These are phyloP conservation scores for Rosalia funebris DNA, from an alignment of 2,888 invertebrate species.

Conservation along the genomic window DNA sequence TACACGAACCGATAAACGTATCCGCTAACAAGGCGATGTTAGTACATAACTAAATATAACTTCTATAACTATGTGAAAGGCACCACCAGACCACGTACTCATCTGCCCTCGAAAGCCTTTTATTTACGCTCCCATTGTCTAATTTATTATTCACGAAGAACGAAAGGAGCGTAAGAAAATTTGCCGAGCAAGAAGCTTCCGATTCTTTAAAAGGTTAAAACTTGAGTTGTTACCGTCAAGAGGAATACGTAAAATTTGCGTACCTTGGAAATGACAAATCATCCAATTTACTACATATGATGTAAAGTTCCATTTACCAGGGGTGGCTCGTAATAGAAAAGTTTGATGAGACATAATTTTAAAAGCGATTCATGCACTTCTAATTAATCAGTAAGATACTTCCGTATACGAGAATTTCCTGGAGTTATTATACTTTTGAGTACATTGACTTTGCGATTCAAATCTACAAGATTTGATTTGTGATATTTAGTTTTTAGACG, in stretches of 20 bases:
- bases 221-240: constrained; percentile 5
- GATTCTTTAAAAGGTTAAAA: constrained; percentile 12
- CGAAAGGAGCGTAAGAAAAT: constrained; percentile 6
- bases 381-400: too few species aligned
- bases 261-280: constrained; percentile 10
- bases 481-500: too few species aligned
- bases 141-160: constrained; percentile 1
- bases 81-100: constrained; percentile 2
- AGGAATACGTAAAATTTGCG: constrained; percentile 8
- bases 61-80: constrained; percentile 7
- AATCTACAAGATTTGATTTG: too few species aligned
- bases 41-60: constrained; percentile 5
- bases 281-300: constrained; percentile 17
- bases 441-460: too few species aligned
- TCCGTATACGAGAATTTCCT: too few species aligned
- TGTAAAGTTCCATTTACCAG: constrained; percentile 8
- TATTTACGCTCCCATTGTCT: constrained; percentile 8
- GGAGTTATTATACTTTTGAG: too few species aligned
- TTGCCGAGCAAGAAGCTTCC: constrained; percentile 14
- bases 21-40: too few species aligned
- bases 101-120: constrained; percentile 4
- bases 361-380: too few species aligned
- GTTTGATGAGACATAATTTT: too few species aligned
- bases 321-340: too few species aligned
- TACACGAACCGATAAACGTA: too few species aligned